These are phyloP conservation scores for Mystacornis crossleyi DNA, from an alignment of 2,113 vertebrate species.

Conservation along the genomic window DNA sequence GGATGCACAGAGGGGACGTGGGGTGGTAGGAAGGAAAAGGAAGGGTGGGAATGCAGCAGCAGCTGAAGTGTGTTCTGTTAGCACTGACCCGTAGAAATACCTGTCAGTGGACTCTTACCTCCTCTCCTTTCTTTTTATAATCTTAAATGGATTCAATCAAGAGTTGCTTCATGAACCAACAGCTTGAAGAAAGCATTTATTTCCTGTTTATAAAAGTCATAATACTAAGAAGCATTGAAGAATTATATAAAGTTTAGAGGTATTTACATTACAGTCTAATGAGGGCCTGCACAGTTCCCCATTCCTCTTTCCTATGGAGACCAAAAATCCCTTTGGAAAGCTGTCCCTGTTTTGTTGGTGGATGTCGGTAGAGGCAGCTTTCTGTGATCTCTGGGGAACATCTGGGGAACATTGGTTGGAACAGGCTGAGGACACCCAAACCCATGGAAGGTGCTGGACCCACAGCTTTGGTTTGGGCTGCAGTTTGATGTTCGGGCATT, in stretches of 20 bases:
- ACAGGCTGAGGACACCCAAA: not conserved
- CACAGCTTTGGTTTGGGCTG: not conserved
- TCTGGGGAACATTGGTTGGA: not conserved
- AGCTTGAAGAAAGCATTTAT: not conserved
- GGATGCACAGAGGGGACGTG: not conserved
- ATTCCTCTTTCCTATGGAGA: not conserved
- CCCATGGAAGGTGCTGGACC: not conserved
- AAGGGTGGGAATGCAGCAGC: not conserved
- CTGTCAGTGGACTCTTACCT: not conserved
- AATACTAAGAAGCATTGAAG: not conserved
- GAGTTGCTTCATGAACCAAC: not conserved
- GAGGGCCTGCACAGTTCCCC: not conserved
- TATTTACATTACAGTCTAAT: not conserved
- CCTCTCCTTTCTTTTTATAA: not conserved
- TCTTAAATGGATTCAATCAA: not conserved
- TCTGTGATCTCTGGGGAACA: not conserved
- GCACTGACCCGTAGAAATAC: not conserved
- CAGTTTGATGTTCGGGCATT: not conserved
- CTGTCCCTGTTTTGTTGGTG: rapidly evolving
- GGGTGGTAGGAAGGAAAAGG: not conserved
- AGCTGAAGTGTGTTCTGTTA: not conserved
- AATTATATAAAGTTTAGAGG: no score
- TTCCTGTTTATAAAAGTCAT: not conserved
- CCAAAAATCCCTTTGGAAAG: not conserved
- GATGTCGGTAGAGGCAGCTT: not conserved